A percentile compares a stretch with the other conserved stretches of the same genome.
Evolutionary conservation across 2,113 vertebrate genomes (phyloP).

Genomic region (Crotalus viridis): DNA sequence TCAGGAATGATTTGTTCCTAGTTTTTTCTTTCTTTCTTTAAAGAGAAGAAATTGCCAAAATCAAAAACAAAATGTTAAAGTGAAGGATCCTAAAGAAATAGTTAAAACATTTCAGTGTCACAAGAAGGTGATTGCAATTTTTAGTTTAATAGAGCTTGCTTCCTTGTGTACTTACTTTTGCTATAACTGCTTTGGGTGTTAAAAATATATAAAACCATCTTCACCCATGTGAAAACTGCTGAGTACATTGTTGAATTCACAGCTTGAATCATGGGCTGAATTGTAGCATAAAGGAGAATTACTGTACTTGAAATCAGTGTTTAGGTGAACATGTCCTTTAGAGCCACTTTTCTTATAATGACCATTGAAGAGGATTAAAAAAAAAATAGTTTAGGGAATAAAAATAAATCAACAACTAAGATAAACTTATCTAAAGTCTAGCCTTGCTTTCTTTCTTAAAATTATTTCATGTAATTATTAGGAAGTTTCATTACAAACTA

Average conservation of each 20-base stretch:
- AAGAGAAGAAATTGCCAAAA: not conserved
- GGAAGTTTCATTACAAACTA: not conserved
- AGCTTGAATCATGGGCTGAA: conserved; percentile 6
- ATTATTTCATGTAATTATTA: not conserved
- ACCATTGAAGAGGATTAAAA: not conserved
- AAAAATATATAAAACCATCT: conserved; percentile 11
- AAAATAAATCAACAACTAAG: not conserved
- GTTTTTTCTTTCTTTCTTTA: not conserved
- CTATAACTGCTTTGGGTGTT: conserved; percentile 22
- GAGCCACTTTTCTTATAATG: conserved; percentile 15
- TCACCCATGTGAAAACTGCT: not conserved
- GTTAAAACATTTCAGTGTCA: conserved; percentile 12
- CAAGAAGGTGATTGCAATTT: not conserved
- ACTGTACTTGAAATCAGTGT: conserved; percentile 8
- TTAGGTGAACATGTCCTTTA: not conserved
- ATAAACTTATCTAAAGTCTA: not conserved
- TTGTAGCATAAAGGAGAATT: not conserved
- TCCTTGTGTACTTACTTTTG: conserved; percentile 23
- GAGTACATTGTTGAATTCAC: conserved; percentile 16
- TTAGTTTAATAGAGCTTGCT: conserved; percentile 31
- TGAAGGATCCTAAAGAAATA: conserved; percentile 5
- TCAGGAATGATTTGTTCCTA: not conserved
- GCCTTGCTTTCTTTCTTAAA: not conserved
- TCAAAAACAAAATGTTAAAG: not conserved
- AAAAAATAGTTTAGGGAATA: not conserved